Conservation (phyloP, 2,888 invertebrate genomes). For the Oeneis ivallda region DNA sequence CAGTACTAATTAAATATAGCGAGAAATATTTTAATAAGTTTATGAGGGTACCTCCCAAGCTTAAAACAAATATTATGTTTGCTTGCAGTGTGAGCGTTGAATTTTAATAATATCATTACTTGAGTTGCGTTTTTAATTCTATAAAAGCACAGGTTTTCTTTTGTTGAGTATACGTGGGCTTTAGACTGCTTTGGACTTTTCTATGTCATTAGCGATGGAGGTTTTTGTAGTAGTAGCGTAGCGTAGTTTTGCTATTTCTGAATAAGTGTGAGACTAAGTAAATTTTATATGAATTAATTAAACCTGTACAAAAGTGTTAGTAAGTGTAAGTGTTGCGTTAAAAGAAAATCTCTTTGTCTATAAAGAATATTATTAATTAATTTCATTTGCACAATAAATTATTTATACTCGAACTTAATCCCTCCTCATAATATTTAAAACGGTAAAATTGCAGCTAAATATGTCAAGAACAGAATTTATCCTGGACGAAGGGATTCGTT, state of each 20-base stretch:
- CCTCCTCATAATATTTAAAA: no score
- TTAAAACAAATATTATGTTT: constrained; percentile 78
- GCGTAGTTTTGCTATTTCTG: constrained; percentile 20
- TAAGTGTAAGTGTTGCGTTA: no score
- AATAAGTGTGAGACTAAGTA: constrained; percentile 1
- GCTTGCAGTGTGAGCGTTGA: constrained; percentile 67
- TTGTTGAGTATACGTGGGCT: constrained; percentile 38
- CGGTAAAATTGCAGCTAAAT: no score
- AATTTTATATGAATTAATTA: constrained; percentile 5
- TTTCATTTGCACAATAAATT: neutral
- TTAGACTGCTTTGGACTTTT: constrained; percentile 37
- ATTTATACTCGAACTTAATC: no score
- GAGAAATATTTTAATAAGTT: constrained; percentile 81
- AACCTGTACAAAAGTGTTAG: constrained; percentile 12
- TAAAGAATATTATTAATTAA: neutral
- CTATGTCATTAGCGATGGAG: constrained; percentile 39
- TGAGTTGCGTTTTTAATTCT: constrained; percentile 75
- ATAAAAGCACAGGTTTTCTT: constrained; percentile 68
- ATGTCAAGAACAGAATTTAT: no score
- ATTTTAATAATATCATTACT: constrained; percentile 81
- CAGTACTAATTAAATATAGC: constrained; percentile 77
- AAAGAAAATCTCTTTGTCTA: constrained; percentile 1
- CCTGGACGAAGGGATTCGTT: no score
- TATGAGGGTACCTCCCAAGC: constrained; percentile 65
- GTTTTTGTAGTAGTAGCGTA: constrained; percentile 35